Evolutionary conservation across 2,113 vertebrate species (phyloP), one percentile per base, ranked within the genome.

Genomic region (Clarias gariepinus): DNA sequence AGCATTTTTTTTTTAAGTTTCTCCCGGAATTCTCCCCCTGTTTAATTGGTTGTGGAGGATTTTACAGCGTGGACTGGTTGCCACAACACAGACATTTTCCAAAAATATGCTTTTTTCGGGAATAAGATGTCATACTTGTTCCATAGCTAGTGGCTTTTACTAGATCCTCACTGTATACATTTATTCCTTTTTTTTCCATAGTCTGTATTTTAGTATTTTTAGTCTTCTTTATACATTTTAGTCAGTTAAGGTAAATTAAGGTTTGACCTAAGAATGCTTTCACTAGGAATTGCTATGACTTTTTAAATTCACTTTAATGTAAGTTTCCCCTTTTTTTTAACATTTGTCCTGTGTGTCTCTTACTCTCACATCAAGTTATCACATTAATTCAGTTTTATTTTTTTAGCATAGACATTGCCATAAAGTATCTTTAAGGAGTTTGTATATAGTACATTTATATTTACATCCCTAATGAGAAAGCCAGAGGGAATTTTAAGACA

Each of bases 1-100:
- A 82, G 85, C 80, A 79, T 78, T 47, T 47, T 47, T 36, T 89
- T 69, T 80, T 87, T 23, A 83, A 81, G 87, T 80, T 77, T 80
- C 81, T 84, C 81, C 82, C 89, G 78, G 61, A 58, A 52, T 81
- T 77, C 82, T 91, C 85, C 53, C 71, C 60, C 23, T 79, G 77
- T 92, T 90, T 88, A 93, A 89, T 89, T 90, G 82, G 87, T 86
- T 87, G 87, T 91, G 85, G 91, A 92, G 90, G 83, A 88, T 84
- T 91, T 87, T 90, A 71, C 82, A 77, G 33, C 13, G 33, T 61
- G 87, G 63, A 47, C 73, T 55, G 64, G 64, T 58, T 79, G 77
- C 71, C 82, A 80, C 79, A 55, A 84, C 52, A 19, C 36, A 81
- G 7, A n/a, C 16, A 71, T 52, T 73, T 73, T 73, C 16, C 16